These are phyloP conservation scores for Rotaria socialis DNA, from an alignment of 2,888 invertebrate genomes.

Conservation along the genomic window DNA sequence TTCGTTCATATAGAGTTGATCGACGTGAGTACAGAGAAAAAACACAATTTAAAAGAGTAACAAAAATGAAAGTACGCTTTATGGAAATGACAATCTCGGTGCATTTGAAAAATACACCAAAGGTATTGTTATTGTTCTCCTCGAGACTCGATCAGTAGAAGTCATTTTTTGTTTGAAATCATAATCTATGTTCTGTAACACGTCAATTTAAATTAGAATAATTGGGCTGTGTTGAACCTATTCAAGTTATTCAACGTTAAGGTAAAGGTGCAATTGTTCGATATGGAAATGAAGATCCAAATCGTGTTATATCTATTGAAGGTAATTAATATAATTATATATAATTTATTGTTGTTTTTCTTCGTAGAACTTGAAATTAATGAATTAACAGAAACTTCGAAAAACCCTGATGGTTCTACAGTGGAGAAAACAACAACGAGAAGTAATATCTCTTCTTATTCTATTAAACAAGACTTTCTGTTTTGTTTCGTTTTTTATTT, in stretches of 20 bases:
- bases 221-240: conserved; percentile 91
- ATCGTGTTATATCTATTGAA: not conserved
- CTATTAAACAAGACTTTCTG: too few relatives aligned
- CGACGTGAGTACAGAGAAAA: too few relatives aligned
- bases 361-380: conserved; percentile 56
- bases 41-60: too few relatives aligned
- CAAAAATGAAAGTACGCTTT: too few relatives aligned
- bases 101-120: conserved; percentile 85
- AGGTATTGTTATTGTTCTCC: too few relatives aligned
- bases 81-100: conserved; percentile 63
- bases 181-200: too few relatives aligned
- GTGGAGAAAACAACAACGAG: conserved; percentile 54
- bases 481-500: not conserved
- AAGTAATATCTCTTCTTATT: conserved; percentile 63
- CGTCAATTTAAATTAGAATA: too few relatives aligned
- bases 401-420: conserved; percentile 53
- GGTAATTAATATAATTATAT: not conserved
- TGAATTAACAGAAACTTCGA: conserved; percentile 57
- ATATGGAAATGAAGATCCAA: conserved; percentile 52
- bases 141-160: too few relatives aligned
- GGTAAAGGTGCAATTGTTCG: conserved; percentile 82
- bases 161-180: too few relatives aligned
- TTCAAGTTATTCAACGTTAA: conserved; percentile 83
- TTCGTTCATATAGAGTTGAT: too few relatives aligned
- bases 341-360: not conserved